Percentiles rank a stretch among this genome's conserved stretches.
Evolutionary conservation across 2,797 vertebrate genomes (phyloP).

Genomic region (Catharus ustulatus): DNA sequence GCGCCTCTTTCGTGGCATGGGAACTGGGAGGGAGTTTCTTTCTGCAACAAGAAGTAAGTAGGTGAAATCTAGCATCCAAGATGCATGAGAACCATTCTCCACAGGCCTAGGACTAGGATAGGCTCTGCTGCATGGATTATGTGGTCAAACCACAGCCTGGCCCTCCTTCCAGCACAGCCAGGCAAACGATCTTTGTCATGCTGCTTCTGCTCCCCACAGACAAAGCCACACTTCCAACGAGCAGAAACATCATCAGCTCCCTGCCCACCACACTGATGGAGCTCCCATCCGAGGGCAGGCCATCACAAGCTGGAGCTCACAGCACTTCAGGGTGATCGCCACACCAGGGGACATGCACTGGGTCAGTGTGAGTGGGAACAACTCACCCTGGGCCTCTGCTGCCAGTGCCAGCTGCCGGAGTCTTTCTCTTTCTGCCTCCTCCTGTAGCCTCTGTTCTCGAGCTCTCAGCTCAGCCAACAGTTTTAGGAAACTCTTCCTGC

Average conservation of each 20-base stretch:
- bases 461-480: constrained; percentile 62
- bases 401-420: constrained; percentile 16
- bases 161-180: neutral
- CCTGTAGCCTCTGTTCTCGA: neutral
- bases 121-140: neutral
- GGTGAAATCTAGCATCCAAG: neutral
- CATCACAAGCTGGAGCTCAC: neutral
- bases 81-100: neutral
- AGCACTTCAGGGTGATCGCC: neutral
- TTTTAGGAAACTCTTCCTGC: constrained; percentile 62
- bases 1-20: constrained; percentile 72
- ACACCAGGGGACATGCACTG: rapidly evolving
- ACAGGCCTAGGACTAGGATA: neutral
- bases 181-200: rapidly evolving
- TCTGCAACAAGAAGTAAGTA: constrained; percentile 6
- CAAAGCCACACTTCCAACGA: neutral
- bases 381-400: constrained; percentile 45
- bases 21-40: constrained; percentile 60
- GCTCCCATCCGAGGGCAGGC: neutral
- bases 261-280: rapidly evolving
- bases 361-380: neutral
- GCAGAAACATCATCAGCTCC: neutral
- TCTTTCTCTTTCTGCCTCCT: constrained; percentile 65
- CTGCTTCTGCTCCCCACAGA: neutral
- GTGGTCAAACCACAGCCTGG: neutral